Evolutionary conservation across 2,888 invertebrate species (phyloP).

Genomic region (Agonum fuliginosum): DNA sequence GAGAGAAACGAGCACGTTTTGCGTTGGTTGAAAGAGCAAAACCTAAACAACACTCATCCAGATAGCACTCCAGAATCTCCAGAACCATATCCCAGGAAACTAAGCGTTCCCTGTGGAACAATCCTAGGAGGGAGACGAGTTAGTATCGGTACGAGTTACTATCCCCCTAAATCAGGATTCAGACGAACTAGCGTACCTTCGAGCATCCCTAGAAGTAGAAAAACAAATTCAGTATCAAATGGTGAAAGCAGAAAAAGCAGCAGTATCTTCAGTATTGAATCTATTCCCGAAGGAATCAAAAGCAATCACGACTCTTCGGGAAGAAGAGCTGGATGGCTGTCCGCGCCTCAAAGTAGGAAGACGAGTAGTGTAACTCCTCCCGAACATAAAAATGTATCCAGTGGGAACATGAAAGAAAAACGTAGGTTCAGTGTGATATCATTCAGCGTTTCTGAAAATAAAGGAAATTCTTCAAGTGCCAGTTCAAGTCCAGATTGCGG

Average conservation of each 20-base stretch:
- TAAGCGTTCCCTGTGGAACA: conserved; percentile 57
- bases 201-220: conserved; percentile 53
- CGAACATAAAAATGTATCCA: conserved; percentile 31
- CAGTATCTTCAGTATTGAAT: conserved; percentile 62
- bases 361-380: conserved; percentile 58
- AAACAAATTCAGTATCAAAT: conserved; percentile 24
- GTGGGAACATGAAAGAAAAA: conserved; percentile 56
- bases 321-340: conserved; percentile 48
- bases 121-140: conserved; percentile 56
- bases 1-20: conserved; percentile 71
- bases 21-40: conserved; percentile 71
- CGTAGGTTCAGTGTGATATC: conserved; percentile 57
- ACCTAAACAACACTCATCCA: conserved; percentile 61
- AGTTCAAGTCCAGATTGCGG: conserved; percentile 67
- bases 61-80: conserved; percentile 3
- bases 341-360: conserved; percentile 56
- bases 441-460: conserved; percentile 35
- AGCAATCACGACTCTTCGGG: conserved; percentile 28
- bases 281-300: conserved; percentile 62
- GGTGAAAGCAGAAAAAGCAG: conserved; percentile 69
- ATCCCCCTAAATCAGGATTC: conserved; percentile 53
- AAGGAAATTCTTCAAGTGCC: conserved; percentile 58
- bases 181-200: conserved; percentile 47
- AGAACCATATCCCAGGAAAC: conserved; percentile 32
- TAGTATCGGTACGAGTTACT: conserved; percentile 48